Percentiles rank a stretch among this genome's conserved stretches.
Conservation (phyloP, 92 coral and sea anemone genomes). For the Diadumene lineata region DNA sequence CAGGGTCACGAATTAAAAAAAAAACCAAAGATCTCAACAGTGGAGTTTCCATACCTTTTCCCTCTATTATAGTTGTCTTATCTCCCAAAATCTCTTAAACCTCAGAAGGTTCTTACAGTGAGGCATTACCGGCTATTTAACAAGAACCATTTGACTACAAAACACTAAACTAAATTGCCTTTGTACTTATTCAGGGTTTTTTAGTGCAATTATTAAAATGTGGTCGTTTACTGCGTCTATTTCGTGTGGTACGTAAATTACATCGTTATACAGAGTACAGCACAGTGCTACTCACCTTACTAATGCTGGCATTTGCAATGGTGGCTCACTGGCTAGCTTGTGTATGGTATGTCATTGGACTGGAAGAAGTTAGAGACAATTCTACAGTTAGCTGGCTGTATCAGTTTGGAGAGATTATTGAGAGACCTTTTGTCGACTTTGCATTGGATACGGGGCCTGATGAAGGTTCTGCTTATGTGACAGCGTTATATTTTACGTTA, state of each 20-base stretch:
- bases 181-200: constrained; percentile 61
- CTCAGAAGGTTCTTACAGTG: too few relatives aligned
- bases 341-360: constrained; percentile 85
- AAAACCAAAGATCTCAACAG: too few relatives aligned
- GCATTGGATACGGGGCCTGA: constrained; percentile 70
- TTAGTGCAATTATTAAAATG: constrained; percentile 82
- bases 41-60: too few relatives aligned
- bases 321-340: constrained; percentile 92
- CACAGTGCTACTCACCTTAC: constrained; percentile 66
- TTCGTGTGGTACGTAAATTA: constrained; percentile 85
- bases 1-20: too few relatives aligned
- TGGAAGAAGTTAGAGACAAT: constrained; percentile 53
- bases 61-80: too few relatives aligned
- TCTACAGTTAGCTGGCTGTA: constrained; percentile 81
- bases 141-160: too few relatives aligned
- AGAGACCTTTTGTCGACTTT: constrained; percentile 65
- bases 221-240: constrained; percentile 83
- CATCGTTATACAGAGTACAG: constrained; percentile 90
- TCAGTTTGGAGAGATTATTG: constrained; percentile 77
- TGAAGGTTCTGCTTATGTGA: constrained; percentile 82
- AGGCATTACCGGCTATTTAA: too few relatives aligned
- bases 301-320: constrained; percentile 87
- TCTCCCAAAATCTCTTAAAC: too few relatives aligned
- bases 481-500: constrained; percentile 81
- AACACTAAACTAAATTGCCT: neutral